Evolutionary conservation across 2,888 invertebrate genomes (phyloP).

Genomic region (Asteroscopus sphinx): DNA sequence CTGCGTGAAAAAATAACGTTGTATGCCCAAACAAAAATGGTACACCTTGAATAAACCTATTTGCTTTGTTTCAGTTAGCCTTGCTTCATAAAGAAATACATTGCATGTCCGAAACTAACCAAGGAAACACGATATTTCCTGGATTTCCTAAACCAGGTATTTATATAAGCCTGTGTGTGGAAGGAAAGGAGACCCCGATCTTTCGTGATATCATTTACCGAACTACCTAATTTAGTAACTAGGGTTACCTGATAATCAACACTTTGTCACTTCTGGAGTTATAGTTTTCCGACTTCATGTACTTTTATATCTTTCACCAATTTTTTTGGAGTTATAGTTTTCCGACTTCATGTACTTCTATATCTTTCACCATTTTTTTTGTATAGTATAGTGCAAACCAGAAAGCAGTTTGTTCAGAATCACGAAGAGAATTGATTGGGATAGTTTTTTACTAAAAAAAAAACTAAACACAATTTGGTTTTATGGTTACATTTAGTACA

Average conservation of each 20-base stretch:
- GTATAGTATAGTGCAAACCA: too few species aligned
- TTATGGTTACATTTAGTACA: too few species aligned
- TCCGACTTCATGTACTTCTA: constrained; percentile 28
- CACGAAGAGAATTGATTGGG: too few species aligned
- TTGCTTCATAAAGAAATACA: constrained; percentile 8
- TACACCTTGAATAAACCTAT: too few species aligned
- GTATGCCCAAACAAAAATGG: too few species aligned
- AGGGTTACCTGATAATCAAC: constrained; percentile 29
- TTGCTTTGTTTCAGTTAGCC: background rate
- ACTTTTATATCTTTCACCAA: constrained; percentile 2
- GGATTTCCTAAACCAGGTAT: constrained; percentile 23
- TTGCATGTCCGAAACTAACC: constrained; percentile 6
- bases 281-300: constrained; percentile 26
- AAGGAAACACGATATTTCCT: constrained; percentile 9
- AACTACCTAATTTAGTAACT: constrained; percentile 40
- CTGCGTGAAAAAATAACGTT: too few species aligned
- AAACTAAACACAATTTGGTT: too few species aligned
- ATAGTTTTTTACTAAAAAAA: too few species aligned
- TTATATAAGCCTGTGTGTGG: constrained; percentile 24
- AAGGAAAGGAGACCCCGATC: constrained; percentile 28
- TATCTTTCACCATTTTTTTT: background rate
- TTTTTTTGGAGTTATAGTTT: constrained; percentile 12
- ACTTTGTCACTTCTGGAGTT: constrained; percentile 46
- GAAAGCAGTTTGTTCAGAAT: too few species aligned
- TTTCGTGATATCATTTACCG: constrained; percentile 38